A percentile compares a stretch with the other conserved stretches of the same genome.
These are phyloP conservation scores for Stichodactyla helianthus DNA, from an alignment of 64 coral and sea anemone species.

Conservation along the genomic window DNA sequence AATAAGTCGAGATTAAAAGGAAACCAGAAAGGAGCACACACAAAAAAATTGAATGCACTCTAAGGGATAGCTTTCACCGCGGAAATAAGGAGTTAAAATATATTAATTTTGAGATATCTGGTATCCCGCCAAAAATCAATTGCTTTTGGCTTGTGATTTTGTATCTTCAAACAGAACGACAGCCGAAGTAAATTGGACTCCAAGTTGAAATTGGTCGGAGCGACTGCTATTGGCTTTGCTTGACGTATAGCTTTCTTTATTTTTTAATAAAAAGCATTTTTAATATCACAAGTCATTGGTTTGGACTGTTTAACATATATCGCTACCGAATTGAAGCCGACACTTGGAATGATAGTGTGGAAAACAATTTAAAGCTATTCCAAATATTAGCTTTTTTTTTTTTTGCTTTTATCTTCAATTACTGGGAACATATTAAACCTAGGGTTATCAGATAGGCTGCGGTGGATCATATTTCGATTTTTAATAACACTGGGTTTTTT, in stretches of 20 bases:
- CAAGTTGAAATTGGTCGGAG: conserved; percentile 31
- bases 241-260: conserved; percentile 13
- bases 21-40: not conserved
- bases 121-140: not conserved
- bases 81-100: not conserved
- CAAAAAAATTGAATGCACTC: not conserved
- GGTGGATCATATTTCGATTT: conserved; percentile 28
- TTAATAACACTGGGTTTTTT: not conserved
- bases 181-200: not conserved
- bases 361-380: conserved; percentile 91
- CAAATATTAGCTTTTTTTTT: conserved; percentile 98
- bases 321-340: conserved; percentile 61
- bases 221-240: conserved; percentile 12
- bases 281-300: conserved; percentile 61
- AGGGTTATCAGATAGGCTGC: conserved; percentile 73
- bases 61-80: not conserved
- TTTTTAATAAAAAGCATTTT: conserved; percentile 79
- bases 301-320: conserved; percentile 55
- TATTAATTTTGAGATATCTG: not conserved
- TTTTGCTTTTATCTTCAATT: conserved; percentile 92
- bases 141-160: not conserved
- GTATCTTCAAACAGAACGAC: not conserved
- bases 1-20: not conserved
- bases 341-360: conserved; percentile 70
- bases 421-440: conserved; percentile 84